phyloP scores from a whole-genome alignment of 2,797 vertebrate species.

The Sciurus carolinensis region DNA sequence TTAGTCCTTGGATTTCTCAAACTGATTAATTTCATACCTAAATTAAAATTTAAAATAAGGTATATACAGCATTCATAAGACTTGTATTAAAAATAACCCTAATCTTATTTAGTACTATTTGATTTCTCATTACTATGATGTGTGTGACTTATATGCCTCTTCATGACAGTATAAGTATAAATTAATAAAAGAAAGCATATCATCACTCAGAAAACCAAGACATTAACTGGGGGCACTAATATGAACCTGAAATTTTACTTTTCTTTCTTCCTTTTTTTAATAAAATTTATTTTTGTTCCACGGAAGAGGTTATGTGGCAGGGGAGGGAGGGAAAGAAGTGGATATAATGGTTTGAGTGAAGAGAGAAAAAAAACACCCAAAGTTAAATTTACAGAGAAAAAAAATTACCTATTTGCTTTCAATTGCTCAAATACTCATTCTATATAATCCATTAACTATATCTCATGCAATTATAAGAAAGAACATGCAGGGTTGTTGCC shows the following conservation, averaged over 20 bases:
- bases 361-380: background rate
- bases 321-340: accelerated
- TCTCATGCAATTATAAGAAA: background rate
- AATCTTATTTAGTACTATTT: slow-evolving; percentile 4
- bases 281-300: background rate
- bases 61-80: background rate
- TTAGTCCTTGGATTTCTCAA: slow-evolving; percentile 36
- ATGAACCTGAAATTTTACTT: background rate
- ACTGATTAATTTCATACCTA: background rate
- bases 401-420: background rate
- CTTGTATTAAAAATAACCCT: background rate
- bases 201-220: background rate
- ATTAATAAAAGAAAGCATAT: background rate
- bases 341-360: background rate
- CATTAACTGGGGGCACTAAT: background rate
- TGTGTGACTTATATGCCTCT: background rate
- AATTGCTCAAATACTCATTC: background rate
- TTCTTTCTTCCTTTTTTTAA: background rate
- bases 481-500: background rate
- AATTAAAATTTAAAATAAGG: slow-evolving; percentile 40
- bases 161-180: background rate
- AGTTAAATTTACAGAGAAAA: background rate
- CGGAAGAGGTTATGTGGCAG: background rate
- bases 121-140: background rate
- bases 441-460: background rate